Percentiles rank a stretch among this genome's conserved stretches.
Conservation (phyloP, 2,113 vertebrate genomes). For the Telmatochromis brachygnathus region DNA sequence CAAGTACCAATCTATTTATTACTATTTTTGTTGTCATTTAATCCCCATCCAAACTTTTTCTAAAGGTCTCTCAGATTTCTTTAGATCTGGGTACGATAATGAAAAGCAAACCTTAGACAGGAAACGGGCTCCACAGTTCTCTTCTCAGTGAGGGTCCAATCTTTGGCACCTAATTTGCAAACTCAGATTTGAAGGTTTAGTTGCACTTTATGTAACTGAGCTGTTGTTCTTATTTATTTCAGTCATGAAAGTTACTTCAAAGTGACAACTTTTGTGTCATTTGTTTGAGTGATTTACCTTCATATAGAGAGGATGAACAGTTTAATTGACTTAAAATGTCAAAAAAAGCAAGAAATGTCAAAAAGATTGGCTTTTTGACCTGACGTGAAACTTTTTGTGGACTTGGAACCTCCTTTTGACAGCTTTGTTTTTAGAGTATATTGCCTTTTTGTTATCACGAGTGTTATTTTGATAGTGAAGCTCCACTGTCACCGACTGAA, state of each 20-base stretch:
- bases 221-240: background rate
- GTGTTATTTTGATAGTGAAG: constrained; percentile 12
- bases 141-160: background rate
- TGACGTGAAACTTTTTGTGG: background rate
- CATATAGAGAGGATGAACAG: background rate
- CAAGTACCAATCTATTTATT: background rate
- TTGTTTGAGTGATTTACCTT: background rate
- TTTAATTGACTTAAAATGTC: background rate
- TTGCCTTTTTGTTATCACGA: background rate
- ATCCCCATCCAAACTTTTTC: background rate
- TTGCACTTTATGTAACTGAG: background rate
- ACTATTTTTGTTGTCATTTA: background rate
- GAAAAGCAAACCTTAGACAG: background rate
- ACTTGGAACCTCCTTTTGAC: background rate
- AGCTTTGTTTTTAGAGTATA: background rate
- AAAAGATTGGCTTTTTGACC: background rate
- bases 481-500: constrained; percentile 2
- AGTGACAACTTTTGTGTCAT: background rate
- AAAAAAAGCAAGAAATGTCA: background rate
- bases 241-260: background rate
- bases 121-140: background rate
- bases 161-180: background rate
- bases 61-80: background rate
- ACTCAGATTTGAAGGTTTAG: background rate
- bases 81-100: background rate